phyloP scores from a whole-genome alignment of 1,140 invertebrate species.

The Pogonomyrmex californicus region DNA sequence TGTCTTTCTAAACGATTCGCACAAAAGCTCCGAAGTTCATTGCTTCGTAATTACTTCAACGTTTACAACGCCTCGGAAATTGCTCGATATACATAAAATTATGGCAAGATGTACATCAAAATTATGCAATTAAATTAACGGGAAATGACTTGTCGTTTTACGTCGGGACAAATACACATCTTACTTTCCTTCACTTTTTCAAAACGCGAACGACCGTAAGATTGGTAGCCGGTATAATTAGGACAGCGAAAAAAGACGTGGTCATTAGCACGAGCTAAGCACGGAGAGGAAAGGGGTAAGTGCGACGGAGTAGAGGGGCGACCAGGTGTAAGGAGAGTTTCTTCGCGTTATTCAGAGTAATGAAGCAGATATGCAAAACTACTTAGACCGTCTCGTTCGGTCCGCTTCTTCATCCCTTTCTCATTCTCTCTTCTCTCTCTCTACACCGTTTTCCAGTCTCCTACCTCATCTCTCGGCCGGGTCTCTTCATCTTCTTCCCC shows the following conservation, averaged over 20 bases:
- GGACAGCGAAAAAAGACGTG: constrained; percentile 61
- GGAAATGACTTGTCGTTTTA: constrained; percentile 64
- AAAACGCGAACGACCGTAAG: constrained; percentile 53
- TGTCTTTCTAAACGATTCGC: constrained; percentile 1
- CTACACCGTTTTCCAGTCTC: not conserved
- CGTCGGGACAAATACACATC: constrained; percentile 21
- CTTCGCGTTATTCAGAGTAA: constrained; percentile 76
- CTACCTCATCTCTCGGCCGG: not conserved
- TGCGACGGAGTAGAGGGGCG: constrained; percentile 36
- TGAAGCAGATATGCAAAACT: constrained; percentile 81
- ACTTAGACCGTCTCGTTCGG: constrained; percentile 73
- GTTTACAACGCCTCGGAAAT: constrained; percentile 3
- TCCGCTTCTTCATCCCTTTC: constrained; percentile 59
- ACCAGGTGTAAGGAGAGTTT: constrained; percentile 74
- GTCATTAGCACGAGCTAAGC: constrained; percentile 55
- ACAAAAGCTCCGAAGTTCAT: constrained; percentile 27
- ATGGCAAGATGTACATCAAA: not conserved
- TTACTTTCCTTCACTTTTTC: not conserved
- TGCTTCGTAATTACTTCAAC: constrained; percentile 31
- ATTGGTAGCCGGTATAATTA: constrained; percentile 67
- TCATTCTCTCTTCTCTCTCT: constrained; percentile 14
- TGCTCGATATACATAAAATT: constrained; percentile 13
- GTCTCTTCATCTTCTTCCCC: constrained; percentile 36
- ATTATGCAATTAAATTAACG: constrained; percentile 72
- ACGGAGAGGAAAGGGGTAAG: constrained; percentile 63